Evolutionary conservation across 2,113 vertebrate genomes (phyloP).

Genomic region (Mastomys natalensis): DNA sequence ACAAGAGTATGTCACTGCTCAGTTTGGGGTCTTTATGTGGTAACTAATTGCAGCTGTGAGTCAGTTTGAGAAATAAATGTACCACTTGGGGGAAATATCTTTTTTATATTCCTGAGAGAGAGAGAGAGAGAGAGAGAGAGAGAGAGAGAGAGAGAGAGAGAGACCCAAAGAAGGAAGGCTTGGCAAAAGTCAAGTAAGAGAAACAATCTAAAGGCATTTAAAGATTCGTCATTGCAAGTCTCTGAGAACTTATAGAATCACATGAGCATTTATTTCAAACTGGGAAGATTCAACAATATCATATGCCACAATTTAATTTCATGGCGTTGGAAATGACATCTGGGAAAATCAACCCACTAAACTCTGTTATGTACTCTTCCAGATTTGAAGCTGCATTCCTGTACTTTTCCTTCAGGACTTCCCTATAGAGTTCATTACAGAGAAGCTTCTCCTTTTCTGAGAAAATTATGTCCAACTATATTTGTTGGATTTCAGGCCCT

Average conservation of each 20-base stretch:
- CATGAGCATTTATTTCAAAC: not conserved
- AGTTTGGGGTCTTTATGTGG: conserved; percentile 64
- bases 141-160: not conserved
- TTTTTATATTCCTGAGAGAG: not conserved
- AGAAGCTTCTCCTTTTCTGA: conserved; percentile 19
- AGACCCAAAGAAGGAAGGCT: too few relatives aligned
- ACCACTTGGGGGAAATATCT: conserved; percentile 31
- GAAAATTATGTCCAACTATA: conserved; percentile 16
- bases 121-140: not conserved
- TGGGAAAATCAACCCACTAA: conserved; percentile 20
- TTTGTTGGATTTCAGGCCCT: too few relatives aligned
- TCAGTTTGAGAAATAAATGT: conserved; percentile 56
- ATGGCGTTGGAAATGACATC: conserved; percentile 3
- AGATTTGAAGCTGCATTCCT: conserved; percentile 29
- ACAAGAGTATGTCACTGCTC: conserved; percentile 68
- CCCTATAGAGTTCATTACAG: conserved; percentile 61
- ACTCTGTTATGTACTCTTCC: not conserved
- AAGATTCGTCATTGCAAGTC: conserved; percentile 20
- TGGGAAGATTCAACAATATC: not conserved
- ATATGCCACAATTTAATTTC: conserved; percentile 34
- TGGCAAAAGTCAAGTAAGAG: conserved; percentile 4
- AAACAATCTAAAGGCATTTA: not conserved
- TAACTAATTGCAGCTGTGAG: conserved; percentile 76
- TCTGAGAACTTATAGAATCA: conserved; percentile 33
- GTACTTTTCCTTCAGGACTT: conserved; percentile 55